A percentile compares a stretch with the other conserved stretches of the same genome.
phyloP scores from a whole-genome alignment of 2,888 invertebrate genomes.

The Melieria crassipennis region DNA sequence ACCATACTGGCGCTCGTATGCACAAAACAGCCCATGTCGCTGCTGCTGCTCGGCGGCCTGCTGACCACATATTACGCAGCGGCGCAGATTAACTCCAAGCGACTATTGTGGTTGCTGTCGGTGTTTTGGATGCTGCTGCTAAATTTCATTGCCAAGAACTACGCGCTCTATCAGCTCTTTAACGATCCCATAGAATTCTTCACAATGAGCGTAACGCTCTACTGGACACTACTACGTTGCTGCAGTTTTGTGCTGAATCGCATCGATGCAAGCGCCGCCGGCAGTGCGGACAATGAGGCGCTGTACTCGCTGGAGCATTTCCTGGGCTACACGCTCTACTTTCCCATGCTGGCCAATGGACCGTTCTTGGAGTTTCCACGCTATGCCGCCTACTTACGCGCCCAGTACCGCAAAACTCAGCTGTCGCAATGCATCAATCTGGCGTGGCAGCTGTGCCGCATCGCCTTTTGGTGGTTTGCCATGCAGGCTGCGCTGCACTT shows the following conservation, averaged over 20 bases:
- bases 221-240: constrained; percentile 80
- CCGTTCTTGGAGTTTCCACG: constrained; percentile 83
- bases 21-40: constrained; percentile 43
- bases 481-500: constrained; percentile 80
- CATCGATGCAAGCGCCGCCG: not conserved
- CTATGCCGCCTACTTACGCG: constrained; percentile 67
- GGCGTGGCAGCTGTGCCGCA: constrained; percentile 68
- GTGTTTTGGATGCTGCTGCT: constrained; percentile 55
- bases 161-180: not conserved
- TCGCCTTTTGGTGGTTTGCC: constrained; percentile 75
- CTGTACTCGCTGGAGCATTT: constrained; percentile 66
- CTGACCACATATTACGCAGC: constrained; percentile 53
- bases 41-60: constrained; percentile 44
- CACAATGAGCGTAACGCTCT: constrained; percentile 57
- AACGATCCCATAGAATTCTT: constrained; percentile 50
- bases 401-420: not conserved
- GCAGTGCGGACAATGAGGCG: constrained; percentile 31
- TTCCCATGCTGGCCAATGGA: constrained; percentile 84
- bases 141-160: constrained; percentile 45
- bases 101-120: constrained; percentile 53
- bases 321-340: constrained; percentile 81
- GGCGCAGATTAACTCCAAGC: constrained; percentile 47
- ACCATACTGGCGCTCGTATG: constrained; percentile 50
- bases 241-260: constrained; percentile 68
- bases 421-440: constrained; percentile 5